Conservation (phyloP, 1,140 invertebrate species). For the Drosophila varians region DNA sequence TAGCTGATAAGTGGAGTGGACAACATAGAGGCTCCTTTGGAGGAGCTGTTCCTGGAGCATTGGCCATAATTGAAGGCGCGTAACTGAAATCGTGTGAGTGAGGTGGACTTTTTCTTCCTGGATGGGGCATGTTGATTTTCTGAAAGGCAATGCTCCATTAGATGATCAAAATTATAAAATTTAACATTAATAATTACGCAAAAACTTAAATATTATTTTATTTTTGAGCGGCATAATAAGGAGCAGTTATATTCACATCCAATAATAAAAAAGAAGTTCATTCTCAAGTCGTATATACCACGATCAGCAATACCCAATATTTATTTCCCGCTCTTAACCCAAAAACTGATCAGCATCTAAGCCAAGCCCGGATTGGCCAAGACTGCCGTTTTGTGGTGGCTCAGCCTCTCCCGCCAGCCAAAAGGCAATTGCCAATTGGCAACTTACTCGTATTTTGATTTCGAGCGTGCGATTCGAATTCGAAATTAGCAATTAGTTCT, state of each 20-base stretch:
- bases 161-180: no score
- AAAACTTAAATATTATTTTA: no score
- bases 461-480: conserved; percentile 71
- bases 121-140: conserved; percentile 35
- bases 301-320: conserved; percentile 23
- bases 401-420: conserved; percentile 22
- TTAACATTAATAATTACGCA: no score
- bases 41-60: conserved; percentile 33
- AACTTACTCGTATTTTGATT: conserved; percentile 74
- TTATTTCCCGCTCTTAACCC: conserved; percentile 26
- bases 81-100: conserved; percentile 48
- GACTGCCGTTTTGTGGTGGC: neutral
- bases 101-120: neutral
- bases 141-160: neutral
- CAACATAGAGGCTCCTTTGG: conserved; percentile 42
- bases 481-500: conserved; percentile 76
- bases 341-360: conserved; percentile 47
- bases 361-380: conserved; percentile 34
- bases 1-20: conserved; percentile 77
- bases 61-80: conserved; percentile 69
- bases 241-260: no score
- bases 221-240: no score
- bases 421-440: conserved; percentile 48
- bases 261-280: neutral
- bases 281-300: conserved; percentile 13